These are phyloP conservation scores for Cephus pulcher DNA, from an alignment of 2,888 invertebrate genomes.

Conservation along the genomic window DNA sequence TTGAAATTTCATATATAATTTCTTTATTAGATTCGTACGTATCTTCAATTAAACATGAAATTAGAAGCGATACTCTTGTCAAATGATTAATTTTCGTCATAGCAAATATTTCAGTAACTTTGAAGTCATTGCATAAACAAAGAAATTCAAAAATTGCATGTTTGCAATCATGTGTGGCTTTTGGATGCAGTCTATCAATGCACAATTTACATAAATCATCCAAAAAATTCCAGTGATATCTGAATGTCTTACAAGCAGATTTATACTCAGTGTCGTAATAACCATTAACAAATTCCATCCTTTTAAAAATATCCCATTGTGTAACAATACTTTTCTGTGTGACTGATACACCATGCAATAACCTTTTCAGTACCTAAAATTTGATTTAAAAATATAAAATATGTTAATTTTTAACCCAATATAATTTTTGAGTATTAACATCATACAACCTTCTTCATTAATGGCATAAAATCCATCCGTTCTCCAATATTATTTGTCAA, in stretches of 20 bases:
- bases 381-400: neutral
- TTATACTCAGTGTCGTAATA: too few species aligned
- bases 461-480: constrained; percentile 76
- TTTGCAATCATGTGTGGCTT: constrained; percentile 74
- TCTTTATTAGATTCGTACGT: constrained; percentile 83
- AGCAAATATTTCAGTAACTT: constrained; percentile 20
- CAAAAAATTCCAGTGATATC: constrained; percentile 65
- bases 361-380: neutral
- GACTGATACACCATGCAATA: neutral
- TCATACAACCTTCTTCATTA: constrained; percentile 76
- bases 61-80: constrained; percentile 65
- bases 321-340: neutral
- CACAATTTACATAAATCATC: constrained; percentile 68
- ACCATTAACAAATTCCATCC: neutral
- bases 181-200: constrained; percentile 71
- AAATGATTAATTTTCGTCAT: constrained; percentile 57
- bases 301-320: neutral
- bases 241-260: too few species aligned
- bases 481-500: constrained; percentile 78
- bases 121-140: constrained; percentile 49
- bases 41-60: constrained; percentile 74
- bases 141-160: constrained; percentile 72
- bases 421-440: neutral
- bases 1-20: constrained; percentile 73
- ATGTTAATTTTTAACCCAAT: neutral